Conservation (phyloP, 2,888 invertebrate genomes). For the Cinara cedri region DNA sequence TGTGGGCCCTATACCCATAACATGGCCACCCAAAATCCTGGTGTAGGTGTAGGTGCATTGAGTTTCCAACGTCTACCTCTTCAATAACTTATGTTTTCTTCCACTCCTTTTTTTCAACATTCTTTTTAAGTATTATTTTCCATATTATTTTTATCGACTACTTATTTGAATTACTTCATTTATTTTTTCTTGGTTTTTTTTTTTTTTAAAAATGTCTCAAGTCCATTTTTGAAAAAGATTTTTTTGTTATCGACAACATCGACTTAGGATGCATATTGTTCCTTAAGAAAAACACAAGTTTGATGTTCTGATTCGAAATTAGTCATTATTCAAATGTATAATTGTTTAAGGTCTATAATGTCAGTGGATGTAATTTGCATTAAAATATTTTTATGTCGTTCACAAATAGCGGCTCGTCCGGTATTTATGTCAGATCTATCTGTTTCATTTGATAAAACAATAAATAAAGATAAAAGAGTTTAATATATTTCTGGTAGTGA, state of each 20-base stretch:
- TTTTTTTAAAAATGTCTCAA: not conserved
- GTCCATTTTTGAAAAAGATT: not conserved
- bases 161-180: not conserved
- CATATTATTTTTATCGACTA: not conserved
- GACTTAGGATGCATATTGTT: not conserved
- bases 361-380: not conserved
- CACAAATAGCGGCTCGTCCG: not conserved
- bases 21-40: no score
- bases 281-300: not conserved
- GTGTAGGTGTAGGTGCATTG: no score
- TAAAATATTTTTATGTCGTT: not conserved
- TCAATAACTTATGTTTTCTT: no score
- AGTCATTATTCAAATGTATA: not conserved
- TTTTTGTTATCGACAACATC: not conserved
- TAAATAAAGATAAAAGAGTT: not conserved
- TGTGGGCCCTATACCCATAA: no score
- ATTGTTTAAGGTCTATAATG: not conserved
- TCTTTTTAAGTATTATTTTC: not conserved
- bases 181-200: no score
- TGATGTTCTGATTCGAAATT: not conserved
- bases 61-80: no score
- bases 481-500: not conserved
- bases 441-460: no score
- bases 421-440: not conserved
- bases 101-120: not conserved